Conservation (phyloP, 35 echinoderm and acorn worm species). For the Patiria miniata region DNA sequence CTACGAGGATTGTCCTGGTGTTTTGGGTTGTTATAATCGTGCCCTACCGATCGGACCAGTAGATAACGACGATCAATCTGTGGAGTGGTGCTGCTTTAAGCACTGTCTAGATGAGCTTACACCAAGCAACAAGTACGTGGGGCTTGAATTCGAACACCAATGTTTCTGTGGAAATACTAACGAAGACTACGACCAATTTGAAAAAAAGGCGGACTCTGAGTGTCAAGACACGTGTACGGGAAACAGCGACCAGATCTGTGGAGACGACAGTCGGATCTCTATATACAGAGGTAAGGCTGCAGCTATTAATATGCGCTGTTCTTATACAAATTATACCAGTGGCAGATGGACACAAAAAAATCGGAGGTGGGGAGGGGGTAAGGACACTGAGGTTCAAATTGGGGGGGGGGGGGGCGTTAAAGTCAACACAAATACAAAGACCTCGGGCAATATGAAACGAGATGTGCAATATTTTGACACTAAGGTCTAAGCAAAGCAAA, state of each 20-base stretch:
- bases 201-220: background rate
- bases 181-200: background rate
- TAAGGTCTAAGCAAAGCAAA: too few species aligned
- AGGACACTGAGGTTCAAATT: too few species aligned
- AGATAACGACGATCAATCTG: background rate
- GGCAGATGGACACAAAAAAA: too few species aligned
- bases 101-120: background rate
- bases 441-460: too few species aligned
- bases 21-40: too few species aligned
- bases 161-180: background rate
- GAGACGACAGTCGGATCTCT: background rate
- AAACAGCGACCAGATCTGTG: background rate
- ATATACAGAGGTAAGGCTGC: background rate
- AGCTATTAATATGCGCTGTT: background rate
- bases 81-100: slow-evolving; percentile 4
- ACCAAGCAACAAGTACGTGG: background rate
- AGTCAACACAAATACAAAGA: too few species aligned
- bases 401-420: too few species aligned
- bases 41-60: too few species aligned
- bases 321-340: too few species aligned
- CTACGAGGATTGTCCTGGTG: background rate
- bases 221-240: background rate
- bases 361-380: too few species aligned
- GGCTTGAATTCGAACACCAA: background rate
- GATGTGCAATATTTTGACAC: too few species aligned